phyloP scores from a whole-genome alignment of 2,888 invertebrate genomes.

The Ormyrus labotus region DNA sequence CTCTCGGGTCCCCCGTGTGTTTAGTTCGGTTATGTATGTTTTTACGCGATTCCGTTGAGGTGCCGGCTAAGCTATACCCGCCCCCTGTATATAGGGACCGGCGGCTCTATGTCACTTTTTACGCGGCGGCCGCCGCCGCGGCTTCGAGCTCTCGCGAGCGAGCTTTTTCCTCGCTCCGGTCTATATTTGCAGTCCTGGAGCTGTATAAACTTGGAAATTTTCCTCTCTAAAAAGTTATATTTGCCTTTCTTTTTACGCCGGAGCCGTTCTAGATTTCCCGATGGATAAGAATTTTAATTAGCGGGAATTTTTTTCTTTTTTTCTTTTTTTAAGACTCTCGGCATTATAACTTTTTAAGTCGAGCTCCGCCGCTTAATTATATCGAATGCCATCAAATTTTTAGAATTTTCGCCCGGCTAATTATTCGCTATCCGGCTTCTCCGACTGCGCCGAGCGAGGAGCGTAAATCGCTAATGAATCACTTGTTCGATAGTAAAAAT shows the following conservation, averaged over 20 bases:
- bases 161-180: background rate
- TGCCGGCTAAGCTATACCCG: constrained; percentile 24
- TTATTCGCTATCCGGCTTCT: no score
- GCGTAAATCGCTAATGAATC: no score
- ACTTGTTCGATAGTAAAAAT: background rate
- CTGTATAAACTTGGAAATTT: constrained; percentile 48
- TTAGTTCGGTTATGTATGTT: constrained; percentile 62
- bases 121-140: background rate
- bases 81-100: constrained; percentile 11
- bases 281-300: constrained; percentile 11
- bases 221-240: constrained; percentile 47
- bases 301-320: background rate
- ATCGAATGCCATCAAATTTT: no score
- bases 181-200: constrained; percentile 5
- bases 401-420: no score
- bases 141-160: background rate
- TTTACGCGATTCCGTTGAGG: constrained; percentile 57
- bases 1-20: constrained; percentile 58
- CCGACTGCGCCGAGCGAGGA: no score
- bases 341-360: no score
- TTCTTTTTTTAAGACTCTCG: background rate
- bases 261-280: background rate
- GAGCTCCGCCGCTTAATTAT: no score
- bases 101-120: constrained; percentile 29
- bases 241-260: constrained; percentile 15